Base-by-base conservation (phyloP, 2,888 invertebrate species). In the Thecocarcelia acutangulata region DNA sequence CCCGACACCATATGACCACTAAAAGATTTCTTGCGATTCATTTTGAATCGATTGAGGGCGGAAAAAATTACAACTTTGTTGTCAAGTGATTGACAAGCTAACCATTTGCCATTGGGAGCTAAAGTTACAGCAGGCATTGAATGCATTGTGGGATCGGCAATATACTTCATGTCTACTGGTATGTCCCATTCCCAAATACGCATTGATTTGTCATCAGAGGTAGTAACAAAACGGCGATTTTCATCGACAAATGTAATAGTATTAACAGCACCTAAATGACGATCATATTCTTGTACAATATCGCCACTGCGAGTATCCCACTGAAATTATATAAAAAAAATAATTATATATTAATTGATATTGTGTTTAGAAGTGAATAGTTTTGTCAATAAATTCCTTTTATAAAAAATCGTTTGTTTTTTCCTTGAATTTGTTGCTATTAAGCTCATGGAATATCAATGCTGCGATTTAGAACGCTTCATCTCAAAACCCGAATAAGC, bases 141-240 rank as follows among this genome's bases (percentile, higher is more conserved):
- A 91, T 99, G 99, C 97, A 99, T 98, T 0, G 97, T 95, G 0
- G 99, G 99, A 91, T 99, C 99, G 0, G 99, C 99, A 84, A 99
- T 99, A 91, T 99, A 98, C 90, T 99, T 99, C 96, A 99, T 99
- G 91, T 99, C 99, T 1, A 99, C 99, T 0, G 97, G 97, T 87
- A 97, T 97, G 89, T 97, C 97, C 99, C 99, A 99, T 92, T 99
- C 99, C 99, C 99, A 99, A 59, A 99, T 98, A 66, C 99, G 92
- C 85, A 99, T 93, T 89, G 98, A 98, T 92, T 99, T 99, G 91
- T 99, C 99, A 90, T 99, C 99, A 0, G 99, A 99, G 0, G 99
- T 99, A 15, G 99, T 98, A 3, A 99, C 98, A 91, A 99, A 99
- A 86, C 99, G 92, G 28, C 99, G 92, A 92, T 99, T 99, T 88